These are phyloP conservation scores for Sarcophaga caerulescens DNA, from an alignment of 2,888 invertebrate species.

Conservation along the genomic window DNA sequence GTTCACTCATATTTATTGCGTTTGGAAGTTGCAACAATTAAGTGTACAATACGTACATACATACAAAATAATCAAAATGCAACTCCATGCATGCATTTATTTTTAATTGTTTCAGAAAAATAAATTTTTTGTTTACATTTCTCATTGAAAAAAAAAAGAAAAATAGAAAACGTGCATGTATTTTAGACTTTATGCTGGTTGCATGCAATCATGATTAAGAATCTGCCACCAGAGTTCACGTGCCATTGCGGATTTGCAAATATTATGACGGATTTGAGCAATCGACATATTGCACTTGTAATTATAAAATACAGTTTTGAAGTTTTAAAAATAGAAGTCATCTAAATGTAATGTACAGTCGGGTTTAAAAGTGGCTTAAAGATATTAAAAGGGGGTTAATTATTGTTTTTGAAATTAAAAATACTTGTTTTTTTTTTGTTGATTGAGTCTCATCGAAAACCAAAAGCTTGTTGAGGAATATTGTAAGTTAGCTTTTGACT, in stretches of 20 bases:
- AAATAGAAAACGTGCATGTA: slow-evolving; percentile 31
- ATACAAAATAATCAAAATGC: neutral
- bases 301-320: neutral
- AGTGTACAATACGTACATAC: slow-evolving; percentile 11
- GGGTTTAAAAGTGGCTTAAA: neutral
- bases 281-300: slow-evolving; percentile 3
- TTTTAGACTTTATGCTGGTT: slow-evolving; percentile 51
- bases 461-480: no score
- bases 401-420: no score
- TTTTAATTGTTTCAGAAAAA: slow-evolving; percentile 31
- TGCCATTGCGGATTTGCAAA: slow-evolving; percentile 53
- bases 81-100: slow-evolving; percentile 4
- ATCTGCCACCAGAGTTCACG: slow-evolving; percentile 58
- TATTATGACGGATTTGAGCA: slow-evolving; percentile 20
- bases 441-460: no score
- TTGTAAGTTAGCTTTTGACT: no score
- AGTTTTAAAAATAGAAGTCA: neutral
- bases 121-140: slow-evolving; percentile 5
- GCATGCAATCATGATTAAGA: slow-evolving; percentile 40
- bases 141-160: neutral
- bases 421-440: no score
- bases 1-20: slow-evolving; percentile 50
- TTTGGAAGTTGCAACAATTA: slow-evolving; percentile 40
- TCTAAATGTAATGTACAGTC: neutral
- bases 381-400: no score